phyloP scores from a whole-genome alignment of 2,113 vertebrate species.

The Psephotus haematonotus region DNA sequence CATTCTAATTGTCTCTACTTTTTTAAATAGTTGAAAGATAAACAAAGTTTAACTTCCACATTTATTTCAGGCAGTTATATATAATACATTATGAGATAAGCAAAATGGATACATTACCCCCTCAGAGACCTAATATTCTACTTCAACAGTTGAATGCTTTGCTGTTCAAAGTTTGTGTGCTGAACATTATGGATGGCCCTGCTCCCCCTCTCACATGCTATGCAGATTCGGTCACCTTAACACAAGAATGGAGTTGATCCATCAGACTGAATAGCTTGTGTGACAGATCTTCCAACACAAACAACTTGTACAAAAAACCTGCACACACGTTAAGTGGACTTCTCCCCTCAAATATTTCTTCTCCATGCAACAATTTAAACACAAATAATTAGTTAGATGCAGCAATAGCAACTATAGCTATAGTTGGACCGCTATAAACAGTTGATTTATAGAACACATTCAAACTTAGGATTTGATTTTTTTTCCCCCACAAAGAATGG shows the following conservation, averaged over 20 bases:
- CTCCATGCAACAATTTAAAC: not conserved
- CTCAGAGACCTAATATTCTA: not conserved
- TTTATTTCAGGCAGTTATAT: not conserved
- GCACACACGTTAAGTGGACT: accelerated
- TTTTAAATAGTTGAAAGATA: not conserved
- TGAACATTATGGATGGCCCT: not conserved
- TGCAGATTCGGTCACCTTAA: not conserved
- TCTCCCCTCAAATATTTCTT: not conserved
- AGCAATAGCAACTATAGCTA: not conserved
- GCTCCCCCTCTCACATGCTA: not conserved
- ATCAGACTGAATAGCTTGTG: accelerated
- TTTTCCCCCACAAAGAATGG: not conserved
- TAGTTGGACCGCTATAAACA: not conserved
- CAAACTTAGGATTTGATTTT: not conserved
- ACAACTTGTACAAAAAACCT: not conserved
- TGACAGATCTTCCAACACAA: not conserved
- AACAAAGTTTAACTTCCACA: not conserved
- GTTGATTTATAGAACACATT: not conserved
- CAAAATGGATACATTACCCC: not conserved
- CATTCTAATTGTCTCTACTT: not conserved
- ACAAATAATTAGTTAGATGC: not conserved
- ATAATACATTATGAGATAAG: not conserved
- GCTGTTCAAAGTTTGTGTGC: not conserved
- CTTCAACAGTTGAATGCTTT: not conserved
- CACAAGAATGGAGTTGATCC: not conserved